Evolutionary conservation across 2,797 vertebrate species (phyloP), one percentile per base, ranked within the genome.

Genomic region (Micrastur ruficollis): DNA sequence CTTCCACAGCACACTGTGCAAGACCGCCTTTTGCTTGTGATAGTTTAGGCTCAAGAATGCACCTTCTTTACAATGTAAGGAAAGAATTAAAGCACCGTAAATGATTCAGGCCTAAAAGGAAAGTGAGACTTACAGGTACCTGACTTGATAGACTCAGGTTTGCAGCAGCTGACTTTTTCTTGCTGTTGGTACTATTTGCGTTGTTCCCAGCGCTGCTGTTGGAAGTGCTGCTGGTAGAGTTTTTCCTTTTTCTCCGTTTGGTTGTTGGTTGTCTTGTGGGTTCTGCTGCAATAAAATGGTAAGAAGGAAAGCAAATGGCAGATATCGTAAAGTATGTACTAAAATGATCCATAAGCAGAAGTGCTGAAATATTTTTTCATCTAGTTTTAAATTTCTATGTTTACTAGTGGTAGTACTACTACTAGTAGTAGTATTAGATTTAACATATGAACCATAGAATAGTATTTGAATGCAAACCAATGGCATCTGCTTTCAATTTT

Each of bases 91-190:
- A 94, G 66, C 34, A 67, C 49, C 2, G 2, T 82, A 70, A 94
- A 86, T 12, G 46, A 80, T 75, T 91, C 38, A 93, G 97, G 96
- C 98, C 98, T 98, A 94, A 97, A 85, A 97, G 95, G 92, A 98
- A 98, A 97, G 95, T 62, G 99, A 99, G 99, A 99, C 99, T 99
- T 99, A 99, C 99, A 99, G 99, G 99, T 99, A 99, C 99, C 99
- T 99, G 99, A 99, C 99, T 99, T 99, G 99, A 99, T 98, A 99
- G 98, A 98, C 98, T 99, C 98, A 99, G 99, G 98, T 98, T 99
- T 91, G 98, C 99, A 46, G 99, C 99, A 1, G 99, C 98, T 73
- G 98, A 98, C 97, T 99, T 99, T 95, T 99, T 99, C 98, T 99
- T 99, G 98, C 99, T 98, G 65, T 98, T 98, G 4, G 98, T 93